Evolutionary conservation across 2,888 invertebrate species (phyloP).

Genomic region (Ophonus ardosiacus): DNA sequence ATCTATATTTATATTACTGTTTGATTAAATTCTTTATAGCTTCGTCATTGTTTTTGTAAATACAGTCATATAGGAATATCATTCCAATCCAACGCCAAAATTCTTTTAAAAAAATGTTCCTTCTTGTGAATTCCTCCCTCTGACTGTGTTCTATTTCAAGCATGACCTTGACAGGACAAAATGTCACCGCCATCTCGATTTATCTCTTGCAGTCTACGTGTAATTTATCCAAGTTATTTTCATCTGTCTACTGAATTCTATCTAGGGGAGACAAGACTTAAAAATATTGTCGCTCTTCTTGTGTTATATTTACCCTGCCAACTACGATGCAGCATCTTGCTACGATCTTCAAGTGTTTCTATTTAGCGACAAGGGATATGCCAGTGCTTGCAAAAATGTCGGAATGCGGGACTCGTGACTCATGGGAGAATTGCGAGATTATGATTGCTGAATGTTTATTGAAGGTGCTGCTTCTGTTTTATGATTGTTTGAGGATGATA

Average conservation of each 20-base stretch:
- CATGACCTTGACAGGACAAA: slow-evolving; percentile 28
- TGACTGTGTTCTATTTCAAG: slow-evolving; percentile 20
- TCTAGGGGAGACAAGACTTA: slow-evolving; percentile 54
- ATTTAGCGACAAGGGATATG: not conserved
- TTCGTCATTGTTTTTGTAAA: not conserved
- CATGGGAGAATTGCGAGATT: not conserved
- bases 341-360: slow-evolving; percentile 20
- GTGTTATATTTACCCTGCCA: slow-evolving; percentile 33
- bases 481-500: not conserved
- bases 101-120: not conserved
- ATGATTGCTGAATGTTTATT: not conserved
- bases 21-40: not conserved
- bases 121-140: not conserved
- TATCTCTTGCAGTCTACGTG: slow-evolving; percentile 7
- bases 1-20: not conserved
- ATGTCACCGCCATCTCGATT: slow-evolving; percentile 30
- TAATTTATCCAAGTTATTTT: slow-evolving; percentile 38
- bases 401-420: not conserved
- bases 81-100: not conserved
- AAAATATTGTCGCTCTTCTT: slow-evolving; percentile 54
- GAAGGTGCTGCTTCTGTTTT: not conserved
- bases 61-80: not conserved
- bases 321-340: not conserved
- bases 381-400: not conserved
- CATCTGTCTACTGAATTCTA: slow-evolving; percentile 31